Evolutionary conservation across 2,113 vertebrate species (phyloP).

Genomic region (Eptesicus fuscus): DNA sequence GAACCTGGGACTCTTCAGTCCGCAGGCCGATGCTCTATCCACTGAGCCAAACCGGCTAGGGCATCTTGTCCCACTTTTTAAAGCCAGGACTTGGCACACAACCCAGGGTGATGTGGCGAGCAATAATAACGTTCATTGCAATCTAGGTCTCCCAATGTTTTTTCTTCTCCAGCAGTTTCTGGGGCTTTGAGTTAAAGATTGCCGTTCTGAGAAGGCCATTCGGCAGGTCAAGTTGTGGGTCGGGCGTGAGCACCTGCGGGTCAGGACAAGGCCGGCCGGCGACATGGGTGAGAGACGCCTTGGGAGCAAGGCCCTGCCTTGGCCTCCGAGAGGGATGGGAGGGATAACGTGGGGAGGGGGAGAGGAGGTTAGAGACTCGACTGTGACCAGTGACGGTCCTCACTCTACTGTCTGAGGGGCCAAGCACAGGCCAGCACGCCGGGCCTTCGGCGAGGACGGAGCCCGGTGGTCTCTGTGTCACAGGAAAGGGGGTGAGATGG

Average conservation of each 20-base stretch:
- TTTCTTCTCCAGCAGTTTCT: constrained; percentile 25
- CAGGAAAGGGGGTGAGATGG: not conserved
- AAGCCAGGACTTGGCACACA: constrained; percentile 41
- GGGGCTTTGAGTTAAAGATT: not conserved
- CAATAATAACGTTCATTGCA: constrained; percentile 37
- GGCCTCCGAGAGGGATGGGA: not conserved
- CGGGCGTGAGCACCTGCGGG: not conserved
- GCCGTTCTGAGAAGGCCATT: not conserved
- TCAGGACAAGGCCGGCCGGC: not conserved
- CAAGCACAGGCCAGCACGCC: not conserved
- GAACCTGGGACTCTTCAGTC: too few relatives aligned
- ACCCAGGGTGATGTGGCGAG: constrained; percentile 13
- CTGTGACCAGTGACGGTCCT: not conserved
- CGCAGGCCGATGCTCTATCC: too few relatives aligned
- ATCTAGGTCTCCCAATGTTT: constrained; percentile 26
- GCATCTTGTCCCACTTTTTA: constrained; percentile 56
- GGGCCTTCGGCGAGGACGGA: not conserved
- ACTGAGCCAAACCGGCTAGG: too few relatives aligned
- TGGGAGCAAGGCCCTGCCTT: not conserved
- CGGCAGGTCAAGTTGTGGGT: not conserved
- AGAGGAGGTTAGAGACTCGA: not conserved
- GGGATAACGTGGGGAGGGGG: not conserved
- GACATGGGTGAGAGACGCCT: not conserved
- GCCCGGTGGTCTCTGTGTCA: not conserved
- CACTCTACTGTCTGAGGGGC: not conserved